Conservation (phyloP, 1,140 invertebrate species). For the Nautilus pompilius region DNA sequence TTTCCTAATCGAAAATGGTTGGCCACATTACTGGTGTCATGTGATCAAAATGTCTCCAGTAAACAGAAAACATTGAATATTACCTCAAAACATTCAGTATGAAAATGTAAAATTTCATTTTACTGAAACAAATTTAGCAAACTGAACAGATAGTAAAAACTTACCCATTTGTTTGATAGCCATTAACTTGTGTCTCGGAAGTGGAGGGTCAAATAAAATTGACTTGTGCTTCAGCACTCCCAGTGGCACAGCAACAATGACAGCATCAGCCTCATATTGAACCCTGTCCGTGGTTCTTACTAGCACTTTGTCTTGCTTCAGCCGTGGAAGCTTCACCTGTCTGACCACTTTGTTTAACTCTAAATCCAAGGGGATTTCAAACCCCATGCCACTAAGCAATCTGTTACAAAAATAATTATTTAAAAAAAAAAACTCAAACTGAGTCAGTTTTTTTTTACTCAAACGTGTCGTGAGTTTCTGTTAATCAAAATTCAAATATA, state of each 20-base stretch:
- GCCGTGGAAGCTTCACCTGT: slow-evolving; percentile 25
- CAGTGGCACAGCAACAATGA: slow-evolving; percentile 34
- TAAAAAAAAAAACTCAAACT: slow-evolving; percentile 1
- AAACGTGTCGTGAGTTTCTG: too few relatives aligned
- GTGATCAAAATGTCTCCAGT: too few relatives aligned
- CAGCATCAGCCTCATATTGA: slow-evolving; percentile 26
- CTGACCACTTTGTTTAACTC: slow-evolving; percentile 25
- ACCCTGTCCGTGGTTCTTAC: slow-evolving; percentile 25
- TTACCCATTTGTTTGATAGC: slow-evolving; percentile 26
- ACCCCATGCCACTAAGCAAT: slow-evolving; percentile 21
- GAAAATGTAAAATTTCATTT: too few relatives aligned
- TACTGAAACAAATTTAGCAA: too few relatives aligned
- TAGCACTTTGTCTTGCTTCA: slow-evolving; percentile 18
- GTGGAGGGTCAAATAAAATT: slow-evolving; percentile 28
- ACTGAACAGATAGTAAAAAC: neutral
- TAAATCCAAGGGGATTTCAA: slow-evolving; percentile 23
- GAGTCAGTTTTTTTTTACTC: too few relatives aligned
- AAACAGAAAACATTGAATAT: too few relatives aligned
- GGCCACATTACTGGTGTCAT: too few relatives aligned
- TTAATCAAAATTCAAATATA: too few relatives aligned
- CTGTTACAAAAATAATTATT: slow-evolving; percentile 9
- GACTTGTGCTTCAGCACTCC: slow-evolving; percentile 21
- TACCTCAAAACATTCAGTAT: too few relatives aligned
- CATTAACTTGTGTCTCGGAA: slow-evolving; percentile 18
- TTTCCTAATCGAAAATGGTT: too few relatives aligned